These are phyloP conservation scores for Hiodon alosoides DNA, from an alignment of 2,113 vertebrate genomes.

Conservation along the genomic window DNA sequence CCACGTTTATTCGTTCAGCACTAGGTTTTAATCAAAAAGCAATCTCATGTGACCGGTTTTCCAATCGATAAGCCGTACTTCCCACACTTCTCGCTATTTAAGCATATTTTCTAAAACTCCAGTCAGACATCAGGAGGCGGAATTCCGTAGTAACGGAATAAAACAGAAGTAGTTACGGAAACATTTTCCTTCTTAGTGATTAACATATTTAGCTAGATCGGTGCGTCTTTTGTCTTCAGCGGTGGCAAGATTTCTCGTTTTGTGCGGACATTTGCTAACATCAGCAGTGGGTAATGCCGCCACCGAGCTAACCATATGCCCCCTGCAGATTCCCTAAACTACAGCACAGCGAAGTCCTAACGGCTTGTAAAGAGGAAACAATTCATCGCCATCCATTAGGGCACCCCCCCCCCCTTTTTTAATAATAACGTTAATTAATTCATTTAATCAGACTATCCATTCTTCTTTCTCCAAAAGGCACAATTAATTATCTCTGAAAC, in stretches of 20 bases:
- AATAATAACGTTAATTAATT: slow-evolving; percentile 26
- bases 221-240: too few species aligned
- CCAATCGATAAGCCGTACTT: slow-evolving; percentile 24
- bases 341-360: background rate
- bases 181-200: too few species aligned
- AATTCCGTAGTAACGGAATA: too few species aligned
- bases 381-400: slow-evolving; percentile 12
- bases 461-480: slow-evolving; percentile 9
- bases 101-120: background rate
- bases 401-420: slow-evolving; percentile 4
- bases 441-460: slow-evolving; percentile 9
- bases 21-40: slow-evolving; percentile 32
- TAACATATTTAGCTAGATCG: too few species aligned
- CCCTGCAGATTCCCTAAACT: too few species aligned
- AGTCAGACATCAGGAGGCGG: background rate
- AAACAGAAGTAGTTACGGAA: too few species aligned
- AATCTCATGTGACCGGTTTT: slow-evolving; percentile 20
- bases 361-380: slow-evolving; percentile 1
- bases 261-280: too few species aligned
- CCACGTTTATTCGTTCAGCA: slow-evolving; percentile 23
- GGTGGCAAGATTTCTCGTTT: too few species aligned
- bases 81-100: slow-evolving; percentile 9
- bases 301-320: too few species aligned
- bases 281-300: too few species aligned
- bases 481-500: slow-evolving; percentile 14